Conservation (phyloP, 1,140 invertebrate genomes). For the Calosoma granatense region DNA sequence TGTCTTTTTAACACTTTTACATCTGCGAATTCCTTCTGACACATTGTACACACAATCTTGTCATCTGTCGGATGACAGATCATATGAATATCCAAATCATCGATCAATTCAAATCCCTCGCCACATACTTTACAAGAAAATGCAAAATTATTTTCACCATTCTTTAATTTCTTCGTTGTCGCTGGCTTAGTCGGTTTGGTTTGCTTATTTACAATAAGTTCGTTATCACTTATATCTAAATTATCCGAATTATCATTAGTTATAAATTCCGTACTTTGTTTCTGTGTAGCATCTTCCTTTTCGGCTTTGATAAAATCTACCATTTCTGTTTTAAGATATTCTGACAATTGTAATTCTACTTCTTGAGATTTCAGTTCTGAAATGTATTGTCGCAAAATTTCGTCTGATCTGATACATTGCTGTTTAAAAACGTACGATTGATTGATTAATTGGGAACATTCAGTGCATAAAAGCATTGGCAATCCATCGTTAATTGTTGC, state of each 20-base stretch:
- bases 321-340: neutral
- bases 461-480: conserved; percentile 18
- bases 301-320: neutral
- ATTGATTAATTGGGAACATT: conserved; percentile 18
- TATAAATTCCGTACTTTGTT: no score
- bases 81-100: conserved; percentile 20
- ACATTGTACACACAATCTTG: conserved; percentile 19
- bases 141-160: neutral
- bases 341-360: conserved; percentile 9
- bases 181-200: neutral
- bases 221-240: no score
- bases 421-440: conserved; percentile 21
- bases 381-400: conserved; percentile 17
- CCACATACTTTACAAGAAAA: conserved; percentile 9
- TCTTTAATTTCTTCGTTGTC: neutral
- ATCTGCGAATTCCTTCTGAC: conserved; percentile 20
- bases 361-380: conserved; percentile 14
- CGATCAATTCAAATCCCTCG: conserved; percentile 10
- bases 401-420: conserved; percentile 19
- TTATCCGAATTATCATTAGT: no score
- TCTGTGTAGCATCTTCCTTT: neutral
- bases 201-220: no score
- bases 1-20: conserved; percentile 22
- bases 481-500: conserved; percentile 16
- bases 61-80: conserved; percentile 20